Base-by-base conservation (phyloP, 53 echinoderm and acorn worm species). In the Echinarachnius parma region DNA sequence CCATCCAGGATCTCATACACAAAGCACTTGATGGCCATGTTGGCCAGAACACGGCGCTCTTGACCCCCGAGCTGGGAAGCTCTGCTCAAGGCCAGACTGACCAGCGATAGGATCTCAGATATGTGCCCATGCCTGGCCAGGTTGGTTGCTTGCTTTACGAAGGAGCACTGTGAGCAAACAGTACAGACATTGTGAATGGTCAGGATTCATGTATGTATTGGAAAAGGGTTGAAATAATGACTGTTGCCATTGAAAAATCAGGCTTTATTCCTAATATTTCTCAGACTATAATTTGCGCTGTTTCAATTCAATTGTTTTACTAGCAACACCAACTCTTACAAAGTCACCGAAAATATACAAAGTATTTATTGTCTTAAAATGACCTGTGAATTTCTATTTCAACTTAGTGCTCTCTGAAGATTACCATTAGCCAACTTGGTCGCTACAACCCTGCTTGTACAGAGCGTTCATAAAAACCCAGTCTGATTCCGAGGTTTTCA, bases 401-500 rank as follows among this genome's bases (percentile, higher is more conserved):
- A 75, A 68, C 76, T 81, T 37, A 84, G 75, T 11, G 96, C 96
- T 62, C 85, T 79, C 62, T 84, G 81, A n/a, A 75, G 56, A 21
- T 95, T 62, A 10, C 84, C 84, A 29, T 67, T 49, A 31, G 75
- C 78, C 37, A 95, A 88, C 55, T 82, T 87, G 42, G 60, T 76
- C 60, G 84, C 84, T 47, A 87, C 96, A 45, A 82, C 91, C 28
- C 68, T n/a, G 76, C 76, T 82, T 75, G 75, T 84, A 95, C 16
- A 95, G 60, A 28, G 76, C 60, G 31, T 87, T 84, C 69, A 95
- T 81, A 19, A 11, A 91, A 82, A 0, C 82, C 87, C 57, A 95
- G 82, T 31, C 87, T 84, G 61, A 95, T 91, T n/a, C 96, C 91
- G 26, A 91, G 91, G 59, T 81, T 81, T 16, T 95, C 96, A 42